Percentiles rank a stretch among this genome's conserved stretches.
phyloP scores from a whole-genome alignment of 2,888 invertebrate species.

The Macropis europaea region DNA sequence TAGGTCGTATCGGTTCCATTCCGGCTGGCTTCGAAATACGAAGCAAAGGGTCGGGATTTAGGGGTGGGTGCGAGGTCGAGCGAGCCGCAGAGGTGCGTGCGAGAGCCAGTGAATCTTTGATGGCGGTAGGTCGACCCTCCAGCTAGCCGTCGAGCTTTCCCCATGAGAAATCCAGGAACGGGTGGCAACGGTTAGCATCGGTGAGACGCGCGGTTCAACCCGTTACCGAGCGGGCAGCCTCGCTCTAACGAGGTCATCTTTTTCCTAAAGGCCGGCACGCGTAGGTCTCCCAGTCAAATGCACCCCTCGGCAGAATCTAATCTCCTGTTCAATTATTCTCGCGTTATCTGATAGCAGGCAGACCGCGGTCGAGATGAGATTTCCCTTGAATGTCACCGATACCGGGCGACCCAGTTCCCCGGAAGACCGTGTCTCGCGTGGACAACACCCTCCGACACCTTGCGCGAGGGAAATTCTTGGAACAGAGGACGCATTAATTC shows the following conservation, averaged over 20 bases:
- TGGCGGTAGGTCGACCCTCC: slow-evolving; percentile 67
- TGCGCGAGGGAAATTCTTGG: neutral
- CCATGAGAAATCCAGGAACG: slow-evolving; percentile 57
- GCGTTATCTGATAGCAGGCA: slow-evolving; percentile 46
- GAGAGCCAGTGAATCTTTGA: slow-evolving; percentile 76
- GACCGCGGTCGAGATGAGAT: slow-evolving; percentile 42
- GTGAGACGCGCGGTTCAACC: slow-evolving; percentile 23
- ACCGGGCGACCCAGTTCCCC: slow-evolving; percentile 33
- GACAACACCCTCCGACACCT: neutral
- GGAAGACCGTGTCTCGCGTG: neutral
- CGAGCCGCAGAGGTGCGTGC: slow-evolving; percentile 72
- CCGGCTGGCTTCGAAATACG: slow-evolving; percentile 37
- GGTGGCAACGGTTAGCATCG: slow-evolving; percentile 45
- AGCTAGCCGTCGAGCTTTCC: slow-evolving; percentile 42
- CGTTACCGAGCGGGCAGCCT: slow-evolving; percentile 23
- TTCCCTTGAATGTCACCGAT: slow-evolving; percentile 24
- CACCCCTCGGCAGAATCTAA: slow-evolving; percentile 49
- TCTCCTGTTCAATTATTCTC: slow-evolving; percentile 60
- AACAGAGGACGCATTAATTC: slow-evolving; percentile 17
- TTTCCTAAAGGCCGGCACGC: slow-evolving; percentile 33
- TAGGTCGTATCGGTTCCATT: slow-evolving; percentile 35
- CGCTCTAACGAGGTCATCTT: slow-evolving; percentile 53
- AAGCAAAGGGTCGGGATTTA: slow-evolving; percentile 59
- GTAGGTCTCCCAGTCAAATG: slow-evolving; percentile 44
- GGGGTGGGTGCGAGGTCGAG: slow-evolving; percentile 67